Percentiles rank a stretch among this genome's conserved stretches.
Conservation (phyloP, 2,113 vertebrate species). For the human region DNA sequence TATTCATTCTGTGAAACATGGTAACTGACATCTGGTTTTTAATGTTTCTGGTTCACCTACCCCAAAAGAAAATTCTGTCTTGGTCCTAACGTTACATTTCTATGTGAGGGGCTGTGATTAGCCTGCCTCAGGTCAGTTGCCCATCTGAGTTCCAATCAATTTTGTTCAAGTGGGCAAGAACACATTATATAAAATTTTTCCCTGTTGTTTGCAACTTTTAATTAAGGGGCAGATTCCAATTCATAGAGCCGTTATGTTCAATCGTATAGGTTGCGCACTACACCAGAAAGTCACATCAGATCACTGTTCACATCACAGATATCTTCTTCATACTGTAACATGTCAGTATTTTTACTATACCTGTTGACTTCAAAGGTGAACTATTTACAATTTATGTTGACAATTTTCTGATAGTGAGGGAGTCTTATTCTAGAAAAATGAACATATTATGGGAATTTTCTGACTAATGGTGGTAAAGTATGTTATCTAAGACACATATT, state of each 20-base stretch:
- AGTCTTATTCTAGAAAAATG: background rate
- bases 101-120: background rate
- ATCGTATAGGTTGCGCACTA: background rate
- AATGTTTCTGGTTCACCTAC: background rate
- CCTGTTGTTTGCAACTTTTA: background rate
- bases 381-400: background rate
- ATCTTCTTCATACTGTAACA: background rate
- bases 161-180: background rate
- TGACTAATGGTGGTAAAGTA: background rate
- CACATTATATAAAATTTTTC: background rate
- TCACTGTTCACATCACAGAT: background rate
- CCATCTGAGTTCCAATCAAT: background rate
- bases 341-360: background rate
- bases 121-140: background rate
- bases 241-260: background rate
- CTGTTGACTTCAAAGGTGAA: background rate
- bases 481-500: background rate
- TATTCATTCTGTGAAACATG: background rate
- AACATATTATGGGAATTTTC: background rate
- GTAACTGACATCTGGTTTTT: background rate
- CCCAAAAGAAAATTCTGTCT: background rate
- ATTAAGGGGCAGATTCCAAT: background rate
- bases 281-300: background rate
- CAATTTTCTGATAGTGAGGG: background rate
- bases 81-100: background rate